phyloP scores from a whole-genome alignment of 2,888 invertebrate genomes.

The Drosophila mercatorum region DNA sequence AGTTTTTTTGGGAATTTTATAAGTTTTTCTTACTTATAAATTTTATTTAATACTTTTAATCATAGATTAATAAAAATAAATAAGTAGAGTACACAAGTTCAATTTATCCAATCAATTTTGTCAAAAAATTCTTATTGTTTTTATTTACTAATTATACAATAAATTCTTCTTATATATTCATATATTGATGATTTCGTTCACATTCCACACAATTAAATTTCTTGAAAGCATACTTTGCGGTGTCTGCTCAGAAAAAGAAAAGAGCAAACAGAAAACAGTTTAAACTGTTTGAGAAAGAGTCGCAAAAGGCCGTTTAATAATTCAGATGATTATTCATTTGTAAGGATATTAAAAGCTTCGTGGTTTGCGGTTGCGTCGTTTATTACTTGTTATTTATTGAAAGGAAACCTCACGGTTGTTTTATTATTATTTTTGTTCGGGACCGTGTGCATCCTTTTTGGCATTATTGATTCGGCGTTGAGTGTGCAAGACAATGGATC shows the following conservation, averaged over 20 bases:
- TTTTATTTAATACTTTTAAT: too few species aligned
- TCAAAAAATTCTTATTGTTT: background rate
- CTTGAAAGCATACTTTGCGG: slow-evolving; percentile 1
- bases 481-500: slow-evolving; percentile 32
- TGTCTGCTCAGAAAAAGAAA: background rate
- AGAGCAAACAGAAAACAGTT: background rate
- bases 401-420: slow-evolving; percentile 18
- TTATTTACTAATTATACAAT: too few species aligned
- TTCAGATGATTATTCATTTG: slow-evolving; percentile 2
- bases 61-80: too few species aligned
- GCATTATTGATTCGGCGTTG: slow-evolving; percentile 45
- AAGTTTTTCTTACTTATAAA: too few species aligned
- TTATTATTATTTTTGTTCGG: slow-evolving; percentile 20
- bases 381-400: slow-evolving; percentile 28
- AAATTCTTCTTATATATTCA: background rate
- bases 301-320: background rate
- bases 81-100: too few species aligned
- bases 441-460: slow-evolving; percentile 31
- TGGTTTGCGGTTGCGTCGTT: background rate
- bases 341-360: background rate
- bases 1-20: too few species aligned
- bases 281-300: background rate
- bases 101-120: too few species aligned
- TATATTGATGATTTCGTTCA: background rate
- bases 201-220: background rate